These are phyloP conservation scores for Felis chaus DNA, from an alignment of 2,113 vertebrate species.

Conservation along the genomic window DNA sequence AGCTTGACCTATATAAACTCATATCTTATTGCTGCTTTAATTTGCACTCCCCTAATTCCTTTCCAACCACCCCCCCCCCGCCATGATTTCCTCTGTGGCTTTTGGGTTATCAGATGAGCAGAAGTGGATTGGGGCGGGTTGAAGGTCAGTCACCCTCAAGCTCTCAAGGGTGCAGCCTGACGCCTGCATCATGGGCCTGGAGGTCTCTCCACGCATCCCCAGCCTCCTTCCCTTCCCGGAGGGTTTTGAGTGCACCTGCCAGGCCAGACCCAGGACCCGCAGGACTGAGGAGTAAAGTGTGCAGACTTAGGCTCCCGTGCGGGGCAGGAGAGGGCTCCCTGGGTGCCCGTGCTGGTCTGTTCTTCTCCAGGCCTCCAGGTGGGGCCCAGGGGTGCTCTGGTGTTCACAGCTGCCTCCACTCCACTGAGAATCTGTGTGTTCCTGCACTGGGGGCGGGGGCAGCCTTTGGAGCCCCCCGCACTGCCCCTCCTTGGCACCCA, in stretches of 20 bases:
- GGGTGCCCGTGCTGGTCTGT: not conserved
- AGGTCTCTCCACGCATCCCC: not conserved
- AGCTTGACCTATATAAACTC: not conserved
- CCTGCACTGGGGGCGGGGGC: not conserved
- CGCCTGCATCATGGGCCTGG: too few species aligned
- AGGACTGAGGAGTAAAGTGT: not conserved
- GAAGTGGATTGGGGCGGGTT: not conserved
- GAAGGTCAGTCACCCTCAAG: not conserved
- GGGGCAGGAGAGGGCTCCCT: too few species aligned
- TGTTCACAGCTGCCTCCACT: not conserved
- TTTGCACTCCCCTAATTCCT: not conserved
- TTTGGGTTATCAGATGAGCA: not conserved
- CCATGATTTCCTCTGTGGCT: not conserved
- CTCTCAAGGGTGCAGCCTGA: not conserved
- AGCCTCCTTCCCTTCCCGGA: not conserved
- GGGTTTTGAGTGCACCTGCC: not conserved
- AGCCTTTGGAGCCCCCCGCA: not conserved
- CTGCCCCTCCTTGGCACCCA: not conserved
- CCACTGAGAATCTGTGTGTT: rapidly evolving
- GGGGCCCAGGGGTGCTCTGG: not conserved
- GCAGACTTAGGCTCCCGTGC: not conserved
- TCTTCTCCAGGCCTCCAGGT: not conserved
- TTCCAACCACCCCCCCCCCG: not conserved
- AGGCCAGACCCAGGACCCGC: not conserved
- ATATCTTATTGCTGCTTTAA: not conserved